Evolutionary conservation across 2,797 vertebrate species (phyloP).

Genomic region (Spatula clypeata): DNA sequence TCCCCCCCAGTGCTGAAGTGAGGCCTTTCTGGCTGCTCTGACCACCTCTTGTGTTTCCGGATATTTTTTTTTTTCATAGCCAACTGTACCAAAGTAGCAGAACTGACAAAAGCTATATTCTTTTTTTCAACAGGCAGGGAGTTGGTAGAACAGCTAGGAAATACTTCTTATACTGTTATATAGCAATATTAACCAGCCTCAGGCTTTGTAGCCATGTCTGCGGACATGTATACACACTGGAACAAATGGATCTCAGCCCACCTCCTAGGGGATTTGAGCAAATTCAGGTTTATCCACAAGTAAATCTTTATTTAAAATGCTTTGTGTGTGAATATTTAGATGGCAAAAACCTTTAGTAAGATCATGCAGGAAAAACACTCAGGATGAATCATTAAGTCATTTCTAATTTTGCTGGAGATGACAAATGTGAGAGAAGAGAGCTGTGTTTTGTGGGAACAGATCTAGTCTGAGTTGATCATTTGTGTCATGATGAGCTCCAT

Average conservation of each 20-base stretch:
- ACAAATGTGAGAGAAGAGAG: slow-evolving; percentile 20
- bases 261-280: neutral
- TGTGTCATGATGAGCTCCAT: neutral
- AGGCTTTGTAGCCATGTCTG: neutral
- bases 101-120: neutral
- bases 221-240: rapidly evolving
- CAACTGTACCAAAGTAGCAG: rapidly evolving
- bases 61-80: neutral
- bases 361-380: neutral
- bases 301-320: neutral
- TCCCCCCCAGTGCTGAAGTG: neutral
- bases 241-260: neutral
- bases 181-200: neutral
- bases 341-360: neutral
- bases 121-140: neutral
- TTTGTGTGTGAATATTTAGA: slow-evolving; percentile 18
- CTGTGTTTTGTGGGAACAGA: neutral
- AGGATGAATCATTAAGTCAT: slow-evolving; percentile 31
- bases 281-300: neutral
- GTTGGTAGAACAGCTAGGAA: neutral
- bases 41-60: neutral
- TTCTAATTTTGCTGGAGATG: slow-evolving; percentile 24
- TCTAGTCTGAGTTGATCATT: neutral
- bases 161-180: neutral
- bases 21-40: neutral